Conservation (phyloP, 2,888 invertebrate genomes). For the Conomelus anceps region DNA sequence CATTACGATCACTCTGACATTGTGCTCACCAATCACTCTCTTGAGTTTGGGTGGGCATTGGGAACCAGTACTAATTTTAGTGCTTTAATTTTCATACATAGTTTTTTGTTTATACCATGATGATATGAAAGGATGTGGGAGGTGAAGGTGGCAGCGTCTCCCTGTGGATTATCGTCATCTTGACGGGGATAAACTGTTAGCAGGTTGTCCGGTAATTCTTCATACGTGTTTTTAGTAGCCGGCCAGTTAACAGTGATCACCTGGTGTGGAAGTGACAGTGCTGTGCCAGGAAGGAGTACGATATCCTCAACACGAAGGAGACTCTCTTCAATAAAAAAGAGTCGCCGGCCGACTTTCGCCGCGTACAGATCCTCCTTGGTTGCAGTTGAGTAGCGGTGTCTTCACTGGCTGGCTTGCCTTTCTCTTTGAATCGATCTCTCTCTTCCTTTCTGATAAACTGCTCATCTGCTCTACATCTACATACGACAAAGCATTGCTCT, state of each 20-base stretch:
- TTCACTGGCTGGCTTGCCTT: not conserved
- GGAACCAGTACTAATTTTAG: no score
- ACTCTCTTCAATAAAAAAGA: not conserved
- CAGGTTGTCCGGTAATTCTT: not conserved
- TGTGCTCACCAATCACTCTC: no score
- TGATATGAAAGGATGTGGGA: not conserved
- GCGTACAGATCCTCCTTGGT: not conserved
- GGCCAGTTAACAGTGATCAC: not conserved
- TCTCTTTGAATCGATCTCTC: not conserved
- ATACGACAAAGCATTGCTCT: not conserved
- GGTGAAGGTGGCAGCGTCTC: not conserved
- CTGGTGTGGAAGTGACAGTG: not conserved
- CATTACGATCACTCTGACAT: no score
- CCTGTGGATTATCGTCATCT: not conserved
- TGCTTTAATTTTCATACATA: not conserved
- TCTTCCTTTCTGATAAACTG: not conserved
- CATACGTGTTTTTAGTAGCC: not conserved
- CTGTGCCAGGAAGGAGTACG: not conserved
- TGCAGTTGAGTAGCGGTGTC: not conserved
- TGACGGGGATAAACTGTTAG: not conserved
- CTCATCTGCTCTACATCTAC: not conserved
- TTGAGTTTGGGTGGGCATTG: no score
- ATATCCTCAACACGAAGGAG: not conserved
- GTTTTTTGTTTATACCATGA: not conserved
- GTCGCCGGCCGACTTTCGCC: not conserved